Evolutionary conservation across 1,140 invertebrate species (phyloP).

Genomic region (Drosophila grimshawi): DNA sequence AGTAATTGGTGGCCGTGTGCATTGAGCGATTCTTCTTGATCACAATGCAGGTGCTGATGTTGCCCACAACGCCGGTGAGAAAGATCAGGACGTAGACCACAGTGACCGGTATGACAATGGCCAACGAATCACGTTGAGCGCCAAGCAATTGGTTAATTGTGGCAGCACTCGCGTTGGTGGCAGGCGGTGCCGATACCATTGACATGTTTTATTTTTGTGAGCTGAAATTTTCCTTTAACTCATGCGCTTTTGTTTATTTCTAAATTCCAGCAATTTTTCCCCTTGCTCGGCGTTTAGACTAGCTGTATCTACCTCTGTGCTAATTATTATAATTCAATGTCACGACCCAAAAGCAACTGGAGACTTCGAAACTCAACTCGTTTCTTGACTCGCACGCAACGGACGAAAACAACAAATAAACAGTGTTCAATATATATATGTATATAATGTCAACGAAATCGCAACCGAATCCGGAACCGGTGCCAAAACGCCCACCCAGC

Average conservation of each 20-base stretch:
- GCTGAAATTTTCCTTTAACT: slow-evolving; percentile 13
- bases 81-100: slow-evolving; percentile 94
- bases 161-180: slow-evolving; percentile 28
- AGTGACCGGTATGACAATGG: slow-evolving; percentile 91
- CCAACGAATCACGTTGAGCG: slow-evolving; percentile 87
- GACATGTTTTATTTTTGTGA: slow-evolving; percentile 19
- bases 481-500: slow-evolving; percentile 16
- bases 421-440: neutral
- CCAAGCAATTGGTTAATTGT: slow-evolving; percentile 48
- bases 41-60: slow-evolving; percentile 96
- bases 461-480: slow-evolving; percentile 19
- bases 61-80: slow-evolving; percentile 94
- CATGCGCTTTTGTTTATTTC: slow-evolving; percentile 35
- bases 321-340: slow-evolving; percentile 81
- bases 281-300: slow-evolving; percentile 59
- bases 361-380: slow-evolving; percentile 29
- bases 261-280: slow-evolving; percentile 72
- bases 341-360: slow-evolving; percentile 40
- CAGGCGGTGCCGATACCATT: neutral
- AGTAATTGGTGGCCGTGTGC: slow-evolving; percentile 97
- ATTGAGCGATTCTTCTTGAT: slow-evolving; percentile 96
- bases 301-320: slow-evolving; percentile 58
- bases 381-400: slow-evolving; percentile 64
- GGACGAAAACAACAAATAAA: slow-evolving; percentile 31
- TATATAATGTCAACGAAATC: slow-evolving; percentile 53